These are phyloP conservation scores for Pachycephus smyrnensis DNA, from an alignment of 2,888 invertebrate genomes.

Conservation along the genomic window DNA sequence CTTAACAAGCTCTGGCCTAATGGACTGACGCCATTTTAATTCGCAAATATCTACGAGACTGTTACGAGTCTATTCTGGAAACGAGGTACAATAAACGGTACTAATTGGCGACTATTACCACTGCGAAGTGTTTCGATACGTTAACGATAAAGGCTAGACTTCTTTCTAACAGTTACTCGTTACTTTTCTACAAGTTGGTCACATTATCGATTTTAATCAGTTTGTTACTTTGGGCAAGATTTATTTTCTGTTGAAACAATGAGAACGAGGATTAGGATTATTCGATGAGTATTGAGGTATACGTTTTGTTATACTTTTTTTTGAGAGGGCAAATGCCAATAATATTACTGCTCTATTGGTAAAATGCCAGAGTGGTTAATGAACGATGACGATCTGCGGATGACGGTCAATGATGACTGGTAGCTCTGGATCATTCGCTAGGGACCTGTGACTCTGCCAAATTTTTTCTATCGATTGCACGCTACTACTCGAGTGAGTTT, in stretches of 20 bases:
- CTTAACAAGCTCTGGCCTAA: constrained; percentile 18
- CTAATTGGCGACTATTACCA: constrained; percentile 25
- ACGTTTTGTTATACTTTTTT: not conserved
- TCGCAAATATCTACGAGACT: constrained; percentile 38
- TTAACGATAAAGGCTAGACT: not conserved
- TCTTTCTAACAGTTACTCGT: not conserved
- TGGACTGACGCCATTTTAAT: constrained; percentile 35
- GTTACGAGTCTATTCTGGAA: constrained; percentile 25
- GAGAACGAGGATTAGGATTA: not conserved
- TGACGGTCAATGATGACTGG: not conserved
- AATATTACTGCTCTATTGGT: not conserved
- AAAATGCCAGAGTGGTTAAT: not conserved
- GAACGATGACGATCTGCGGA: not conserved
- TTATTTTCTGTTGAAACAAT: not conserved
- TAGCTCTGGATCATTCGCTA: not conserved
- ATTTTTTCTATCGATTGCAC: not conserved
- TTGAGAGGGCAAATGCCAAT: not conserved
- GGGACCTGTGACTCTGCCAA: not conserved
- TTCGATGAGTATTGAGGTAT: not conserved
- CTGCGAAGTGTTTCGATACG: not conserved
- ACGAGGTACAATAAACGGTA: constrained; percentile 36
- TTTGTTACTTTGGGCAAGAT: not conserved
- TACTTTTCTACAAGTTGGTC: not conserved
- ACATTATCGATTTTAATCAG: not conserved
- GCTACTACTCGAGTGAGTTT: not conserved